Evolutionary conservation across 2,888 invertebrate species (phyloP).

Genomic region (Volucella inflata): DNA sequence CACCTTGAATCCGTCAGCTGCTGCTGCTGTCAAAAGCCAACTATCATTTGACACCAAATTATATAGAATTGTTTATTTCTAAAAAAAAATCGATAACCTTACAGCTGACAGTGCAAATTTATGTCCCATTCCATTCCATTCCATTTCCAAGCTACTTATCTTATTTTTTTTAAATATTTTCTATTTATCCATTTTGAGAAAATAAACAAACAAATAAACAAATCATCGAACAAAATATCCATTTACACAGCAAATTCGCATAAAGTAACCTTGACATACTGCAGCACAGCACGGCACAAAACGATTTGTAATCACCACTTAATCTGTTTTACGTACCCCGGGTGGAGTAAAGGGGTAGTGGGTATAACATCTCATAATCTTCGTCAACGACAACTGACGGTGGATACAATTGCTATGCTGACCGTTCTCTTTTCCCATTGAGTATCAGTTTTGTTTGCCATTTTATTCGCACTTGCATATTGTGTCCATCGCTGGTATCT

Average conservation of each 20-base stretch:
- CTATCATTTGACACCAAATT: no score
- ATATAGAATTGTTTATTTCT: no score
- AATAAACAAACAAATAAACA: neutral
- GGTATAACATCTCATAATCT: slow-evolving; percentile 53
- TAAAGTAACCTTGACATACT: slow-evolving; percentile 63
- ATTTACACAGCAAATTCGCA: slow-evolving; percentile 33
- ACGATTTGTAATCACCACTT: slow-evolving; percentile 56
- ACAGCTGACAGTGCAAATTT: no score
- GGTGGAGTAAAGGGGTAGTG: neutral
- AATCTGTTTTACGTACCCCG: slow-evolving; percentile 51
- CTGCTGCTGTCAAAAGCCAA: no score
- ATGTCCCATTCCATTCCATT: no score
- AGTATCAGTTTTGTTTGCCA: slow-evolving; percentile 34
- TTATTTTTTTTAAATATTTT: no score
- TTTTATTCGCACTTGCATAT: slow-evolving; percentile 51
- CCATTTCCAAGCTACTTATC: no score
- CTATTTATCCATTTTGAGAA: no score
- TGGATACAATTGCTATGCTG: slow-evolving; percentile 35
- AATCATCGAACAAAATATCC: neutral
- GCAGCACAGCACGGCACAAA: neutral
- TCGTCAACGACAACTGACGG: neutral
- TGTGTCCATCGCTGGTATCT: slow-evolving; percentile 48
- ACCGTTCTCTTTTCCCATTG: neutral
- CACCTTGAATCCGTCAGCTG: no score
- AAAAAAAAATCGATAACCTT: no score